phyloP scores from a whole-genome alignment of 2,797 vertebrate species.

The Channa striata region DNA sequence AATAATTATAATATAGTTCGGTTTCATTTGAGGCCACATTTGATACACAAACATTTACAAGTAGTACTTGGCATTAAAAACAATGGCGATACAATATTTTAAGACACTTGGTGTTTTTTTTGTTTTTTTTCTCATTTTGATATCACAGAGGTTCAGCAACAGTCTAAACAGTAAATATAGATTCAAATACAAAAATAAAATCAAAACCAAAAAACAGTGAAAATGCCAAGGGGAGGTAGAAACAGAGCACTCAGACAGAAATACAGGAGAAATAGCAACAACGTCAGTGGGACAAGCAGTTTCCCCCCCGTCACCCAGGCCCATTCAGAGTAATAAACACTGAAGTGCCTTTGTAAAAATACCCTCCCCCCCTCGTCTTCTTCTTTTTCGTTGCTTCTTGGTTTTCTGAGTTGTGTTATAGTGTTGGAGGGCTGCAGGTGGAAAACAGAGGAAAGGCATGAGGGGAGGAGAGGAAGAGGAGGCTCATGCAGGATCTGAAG shows the following conservation, averaged over 20 bases:
- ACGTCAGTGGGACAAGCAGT: slow-evolving; percentile 53
- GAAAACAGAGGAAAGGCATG: slow-evolving; percentile 43
- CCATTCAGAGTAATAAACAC: slow-evolving; percentile 74
- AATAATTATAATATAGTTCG: slow-evolving; percentile 81
- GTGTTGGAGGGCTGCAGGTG: slow-evolving; percentile 68
- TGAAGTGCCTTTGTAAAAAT: slow-evolving; percentile 74
- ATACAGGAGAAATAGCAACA: slow-evolving; percentile 43
- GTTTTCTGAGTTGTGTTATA: slow-evolving; percentile 63
- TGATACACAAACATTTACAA: slow-evolving; percentile 92
- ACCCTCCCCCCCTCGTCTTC: slow-evolving; percentile 46
- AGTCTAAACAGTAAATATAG: slow-evolving; percentile 89
- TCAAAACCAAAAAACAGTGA: slow-evolving; percentile 61
- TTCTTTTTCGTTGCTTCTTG: slow-evolving; percentile 43
- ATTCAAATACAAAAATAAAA: slow-evolving; percentile 86
- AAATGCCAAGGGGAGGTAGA: slow-evolving; percentile 77
- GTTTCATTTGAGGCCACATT: slow-evolving; percentile 90
- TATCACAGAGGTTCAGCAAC: slow-evolving; percentile 90
- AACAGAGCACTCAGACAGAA: slow-evolving; percentile 59
- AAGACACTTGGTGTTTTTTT: slow-evolving; percentile 94
- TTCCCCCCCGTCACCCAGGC: slow-evolving; percentile 64
- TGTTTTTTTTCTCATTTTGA: slow-evolving; percentile 82
- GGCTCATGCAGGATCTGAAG: slow-evolving; percentile 73
- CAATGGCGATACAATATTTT: slow-evolving; percentile 92
- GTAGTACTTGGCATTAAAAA: slow-evolving; percentile 93
- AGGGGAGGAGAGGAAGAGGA: neutral